Evolutionary conservation across 1,140 invertebrate genomes (phyloP).

Genomic region (Globodera rostochiensis): DNA sequence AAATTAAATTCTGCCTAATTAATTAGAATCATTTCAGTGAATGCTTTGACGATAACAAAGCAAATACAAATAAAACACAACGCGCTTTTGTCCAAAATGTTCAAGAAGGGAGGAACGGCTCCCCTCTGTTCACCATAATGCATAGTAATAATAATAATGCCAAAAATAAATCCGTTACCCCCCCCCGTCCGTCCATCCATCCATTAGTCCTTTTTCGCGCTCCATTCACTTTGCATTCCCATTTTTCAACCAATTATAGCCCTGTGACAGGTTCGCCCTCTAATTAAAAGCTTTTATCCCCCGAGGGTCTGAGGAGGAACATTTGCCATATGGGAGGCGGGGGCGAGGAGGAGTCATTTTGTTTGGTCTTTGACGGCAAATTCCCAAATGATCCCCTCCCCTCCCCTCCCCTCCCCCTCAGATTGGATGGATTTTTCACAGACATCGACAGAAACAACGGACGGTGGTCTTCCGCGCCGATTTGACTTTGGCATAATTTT

Average conservation of each 20-base stretch:
- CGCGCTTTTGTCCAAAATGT: too few species aligned
- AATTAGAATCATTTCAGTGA: too few species aligned
- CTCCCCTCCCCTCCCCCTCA: background rate
- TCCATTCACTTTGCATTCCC: background rate
- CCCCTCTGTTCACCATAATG: too few species aligned
- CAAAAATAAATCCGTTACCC: background rate
- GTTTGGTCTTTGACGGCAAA: background rate
- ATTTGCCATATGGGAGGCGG: background rate
- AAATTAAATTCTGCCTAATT: too few species aligned
- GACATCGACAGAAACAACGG: background rate
- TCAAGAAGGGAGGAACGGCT: too few species aligned
- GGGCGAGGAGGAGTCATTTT: background rate
- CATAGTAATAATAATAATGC: background rate
- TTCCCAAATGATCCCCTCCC: background rate
- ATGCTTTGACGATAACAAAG: too few species aligned
- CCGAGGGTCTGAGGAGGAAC: background rate
- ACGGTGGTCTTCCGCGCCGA: background rate
- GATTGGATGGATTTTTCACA: slow-evolving; percentile 7
- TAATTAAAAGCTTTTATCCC: slow-evolving; percentile 6
- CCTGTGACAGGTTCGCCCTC: background rate
- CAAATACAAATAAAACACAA: too few species aligned
- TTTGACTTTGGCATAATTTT: slow-evolving; percentile 12
- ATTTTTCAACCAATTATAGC: slow-evolving; percentile 6
- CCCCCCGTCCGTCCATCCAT: background rate
- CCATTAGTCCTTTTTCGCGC: slow-evolving; percentile 1